phyloP scores from a whole-genome alignment of 2,113 vertebrate genomes.

The Mus musculus region GRCm39 chr2:80355001-80355500 shows the following conservation, averaged over 20 bases:
- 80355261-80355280: background rate
- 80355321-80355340: background rate
- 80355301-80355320: constrained; percentile 12
- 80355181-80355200: constrained; percentile 15
- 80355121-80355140: background rate
- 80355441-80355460: too few species aligned
- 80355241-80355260: constrained; percentile 2
- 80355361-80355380: background rate
- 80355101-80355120: background rate
- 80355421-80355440: too few species aligned
- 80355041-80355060: background rate
- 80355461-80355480: too few species aligned
- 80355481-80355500: too few species aligned
- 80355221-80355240: constrained; percentile 31
- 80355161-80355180: background rate
- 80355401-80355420: too few species aligned
- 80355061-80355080: constrained; percentile 26
- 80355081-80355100: background rate
- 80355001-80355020: constrained; percentile 99
- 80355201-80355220: background rate
- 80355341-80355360: background rate
- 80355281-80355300: background rate
- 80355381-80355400: too few species aligned
- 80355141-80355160: background rate
- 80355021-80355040: constrained; percentile 84